Evolutionary conservation across 2,888 invertebrate species (phyloP), one percentile per base, ranked within the genome.

Genomic region (Zootermopsis nevadensis): DNA sequence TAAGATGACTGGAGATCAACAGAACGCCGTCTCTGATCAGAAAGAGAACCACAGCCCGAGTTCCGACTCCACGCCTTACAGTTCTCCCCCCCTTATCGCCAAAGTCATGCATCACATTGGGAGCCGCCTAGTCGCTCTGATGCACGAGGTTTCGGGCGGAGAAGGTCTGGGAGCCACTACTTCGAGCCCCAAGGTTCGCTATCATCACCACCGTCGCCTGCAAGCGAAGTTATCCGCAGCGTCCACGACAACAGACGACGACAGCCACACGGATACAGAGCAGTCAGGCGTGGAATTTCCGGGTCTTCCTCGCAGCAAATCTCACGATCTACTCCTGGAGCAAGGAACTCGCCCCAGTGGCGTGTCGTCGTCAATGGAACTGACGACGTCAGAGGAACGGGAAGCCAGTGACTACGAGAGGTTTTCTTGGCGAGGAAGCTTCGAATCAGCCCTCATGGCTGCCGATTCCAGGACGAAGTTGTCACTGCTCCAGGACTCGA

Each of bases 51-150:
- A 85, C 74, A 91, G 91, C 86, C 92, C 92, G 33, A 89, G 89
- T 31, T 89, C 88, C 80, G 87, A 88, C 33, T 90, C 91, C 0
- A 91, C 91, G 1, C 91, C 92, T 0, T 93, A 93, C 85, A 93
- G 92, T 85, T 97, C 97, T 1, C 97, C 97, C 0, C 96, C 97
- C 0, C 89, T 97, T 48, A 95, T 97, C 84, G 96, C 96, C 6
- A 96, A 97, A 90, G 97, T 97, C 24, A 96, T 97, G 96, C 95
- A 96, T 86, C 97, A 97, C 88, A 97, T 97, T 83, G 97, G 97
- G 19, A 95, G 95, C 74, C 91, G 97, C 35, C 89, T 97, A 84
- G 96, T 97, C 38, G 96, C 97, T 0, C 90, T 97, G 84, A 97
- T 97, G 97, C 97, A 97, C 88, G 97, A 97, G 88, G 97, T 97